phyloP scores from a whole-genome alignment of 2,113 vertebrate genomes.

The Picathartes gymnocephalus region DNA sequence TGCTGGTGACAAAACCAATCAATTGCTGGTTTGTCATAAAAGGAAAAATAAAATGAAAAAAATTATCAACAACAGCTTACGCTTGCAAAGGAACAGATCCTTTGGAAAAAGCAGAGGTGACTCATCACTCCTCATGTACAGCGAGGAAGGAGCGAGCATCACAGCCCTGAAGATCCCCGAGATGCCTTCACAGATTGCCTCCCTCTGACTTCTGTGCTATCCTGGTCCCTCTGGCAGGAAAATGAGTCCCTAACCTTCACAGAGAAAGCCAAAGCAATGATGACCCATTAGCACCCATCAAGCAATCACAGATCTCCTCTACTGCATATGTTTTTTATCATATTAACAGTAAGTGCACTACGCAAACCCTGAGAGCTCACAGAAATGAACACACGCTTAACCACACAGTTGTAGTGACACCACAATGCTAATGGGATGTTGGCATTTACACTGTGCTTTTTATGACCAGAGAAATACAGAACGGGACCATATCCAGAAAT shows the following conservation, averaged over 20 bases:
- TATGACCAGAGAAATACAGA: neutral
- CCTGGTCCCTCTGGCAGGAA: neutral
- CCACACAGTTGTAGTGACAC: rapidly evolving
- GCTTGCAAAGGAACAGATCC: neutral
- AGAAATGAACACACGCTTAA: neutral
- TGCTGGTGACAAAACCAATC: neutral
- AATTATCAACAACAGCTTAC: neutral
- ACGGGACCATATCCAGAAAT: neutral
- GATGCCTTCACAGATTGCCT: neutral
- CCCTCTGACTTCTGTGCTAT: neutral
- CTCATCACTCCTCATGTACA: neutral
- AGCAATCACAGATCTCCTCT: neutral
- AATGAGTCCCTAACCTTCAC: neutral
- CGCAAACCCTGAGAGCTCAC: neutral
- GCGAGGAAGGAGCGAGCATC: neutral
- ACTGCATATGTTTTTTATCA: rapidly evolving
- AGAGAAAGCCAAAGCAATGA: neutral
- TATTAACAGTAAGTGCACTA: constrained; percentile 6
- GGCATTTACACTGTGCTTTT: neutral
- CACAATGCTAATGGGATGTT: neutral
- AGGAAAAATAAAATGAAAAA: neutral
- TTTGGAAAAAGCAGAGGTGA: neutral
- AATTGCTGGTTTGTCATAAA: neutral
- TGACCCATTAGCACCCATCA: constrained; percentile 28
- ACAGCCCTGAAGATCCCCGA: neutral